Evolutionary conservation across 2,888 invertebrate genomes (phyloP), one percentile per base, ranked within the genome.

Genomic region (Helobdella robusta): DNA sequence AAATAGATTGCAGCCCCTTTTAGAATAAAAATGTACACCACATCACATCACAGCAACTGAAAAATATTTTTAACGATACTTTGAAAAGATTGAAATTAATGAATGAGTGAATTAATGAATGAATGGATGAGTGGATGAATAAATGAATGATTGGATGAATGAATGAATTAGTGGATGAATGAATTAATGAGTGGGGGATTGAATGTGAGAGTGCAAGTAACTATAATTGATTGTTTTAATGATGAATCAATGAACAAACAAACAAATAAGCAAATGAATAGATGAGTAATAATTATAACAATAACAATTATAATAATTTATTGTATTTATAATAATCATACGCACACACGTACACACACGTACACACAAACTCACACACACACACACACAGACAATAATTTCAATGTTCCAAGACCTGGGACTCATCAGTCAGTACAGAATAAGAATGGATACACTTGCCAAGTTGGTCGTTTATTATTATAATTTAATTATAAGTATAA

Each of bases 371-470:
- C n/a, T n/a, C n/a, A n/a, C n/a, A n/a, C 25, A 18, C 20, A 50
- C 25, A 25, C 6, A 50, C 50, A 20, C 30, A 48, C 72, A 78
- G 77, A 75, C 74, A 18, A 73, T 75, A 40, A 66, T 77, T 56
- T 72, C 74, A 75, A 88, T 89, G 86, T 87, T 89, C 75, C 79
- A 84, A 25, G 86, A 88, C 69, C 81, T 91, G 69, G 85, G 85
- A 61, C 84, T 89, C 71, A 83, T 85, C 68, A 82, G 83, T 56
- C 83, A 84, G 70, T 90, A 86, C 80, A 82, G 85, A 68, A 85
- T 91, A 66, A 84, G 84, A 66, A 80, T 80, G 23, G 82, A 84
- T 6, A 85, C 85, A 59, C 76, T 91, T 59, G 84, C 83, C 50
- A 82, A 82, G 83, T 83, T 72, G 73, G 70, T 11, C 15, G 15